Conservation (phyloP, 1,140 invertebrate species). For the Ostrea edulis region DNA sequence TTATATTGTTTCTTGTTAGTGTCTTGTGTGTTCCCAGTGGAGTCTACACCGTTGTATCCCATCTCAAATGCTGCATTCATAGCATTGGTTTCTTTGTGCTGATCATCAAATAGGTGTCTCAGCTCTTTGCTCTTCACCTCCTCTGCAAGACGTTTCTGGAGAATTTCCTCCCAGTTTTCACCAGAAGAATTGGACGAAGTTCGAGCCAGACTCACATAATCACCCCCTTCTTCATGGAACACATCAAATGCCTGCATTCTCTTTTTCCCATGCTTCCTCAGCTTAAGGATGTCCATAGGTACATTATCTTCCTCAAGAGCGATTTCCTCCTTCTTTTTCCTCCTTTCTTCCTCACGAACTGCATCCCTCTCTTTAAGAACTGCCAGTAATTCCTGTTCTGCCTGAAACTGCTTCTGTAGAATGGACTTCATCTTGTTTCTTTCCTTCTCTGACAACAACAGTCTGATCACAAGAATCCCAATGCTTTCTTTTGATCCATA, state of each 20-base stretch:
- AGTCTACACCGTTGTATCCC: conserved; percentile 41
- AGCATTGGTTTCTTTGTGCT: conserved; percentile 26
- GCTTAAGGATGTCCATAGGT: conserved; percentile 70
- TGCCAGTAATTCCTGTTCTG: conserved; percentile 68
- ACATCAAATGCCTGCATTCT: conserved; percentile 58
- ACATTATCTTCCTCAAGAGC: conserved; percentile 60
- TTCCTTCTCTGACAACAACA: conserved; percentile 68
- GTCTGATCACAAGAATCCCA: conserved; percentile 74
- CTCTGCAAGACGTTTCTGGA: conserved; percentile 71
- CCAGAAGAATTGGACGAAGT: background rate
- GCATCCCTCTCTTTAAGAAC: conserved; percentile 58
- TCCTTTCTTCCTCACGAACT: conserved; percentile 61
- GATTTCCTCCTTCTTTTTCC: conserved; percentile 62
- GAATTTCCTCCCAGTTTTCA: conserved; percentile 68
- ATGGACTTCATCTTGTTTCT: conserved; percentile 64
- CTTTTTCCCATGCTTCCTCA: conserved; percentile 63
- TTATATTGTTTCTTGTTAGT: conserved; percentile 30
- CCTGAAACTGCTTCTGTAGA: conserved; percentile 64
- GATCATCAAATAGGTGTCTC: conserved; percentile 52
- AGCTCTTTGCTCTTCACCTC: conserved; percentile 74
- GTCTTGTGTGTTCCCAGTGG: conserved; percentile 39
- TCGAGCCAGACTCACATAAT: conserved; percentile 46
- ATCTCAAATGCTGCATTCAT: conserved; percentile 44
- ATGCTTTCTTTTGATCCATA: conserved; percentile 78
- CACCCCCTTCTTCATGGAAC: conserved; percentile 54